Evolutionary conservation across 2,888 invertebrate species (phyloP), one percentile per base, ranked within the genome.

Genomic region (Boloria euphrosyne): DNA sequence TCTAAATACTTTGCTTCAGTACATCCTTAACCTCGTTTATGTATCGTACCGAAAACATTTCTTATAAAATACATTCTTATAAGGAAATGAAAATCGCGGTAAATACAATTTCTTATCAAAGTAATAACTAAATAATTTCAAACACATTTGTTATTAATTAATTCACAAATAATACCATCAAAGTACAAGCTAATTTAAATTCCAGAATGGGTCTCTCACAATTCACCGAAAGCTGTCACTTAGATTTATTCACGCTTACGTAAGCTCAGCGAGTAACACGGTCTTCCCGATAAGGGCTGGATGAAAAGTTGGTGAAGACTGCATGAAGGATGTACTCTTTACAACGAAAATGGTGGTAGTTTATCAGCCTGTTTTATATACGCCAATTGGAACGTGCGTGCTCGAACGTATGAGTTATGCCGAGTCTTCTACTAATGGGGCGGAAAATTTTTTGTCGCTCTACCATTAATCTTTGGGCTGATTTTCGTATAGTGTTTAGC

Each of bases 321-420:
- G 68, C 77, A 74, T 74, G 76, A 77, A 66, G 71, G 67, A 77
- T 77, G 73, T 69, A 68, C 65, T 73, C 73, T 73, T 73, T 73
- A 73, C 68, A 66, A 60, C 66, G 68, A 52, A 73, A 73, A 76
- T 73, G 73, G 69, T 65, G 27, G 68, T 67, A 71, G 67, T 77
- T 73, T 73, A 71, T 74, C 72, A 63, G 65, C 52, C 55, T 65
- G 69, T 68, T 71, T 66, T 68, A 70, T 66, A 50, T 65, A 54
- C 27, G 51, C 62, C 43, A 43, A 62, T 47, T 58, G 31, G 58
- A 53, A 49, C 55, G 63, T 63, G 63, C 64, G 64, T 65, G 63
- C 18, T 44, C 44, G 16, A 57, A 22, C n/a, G 10, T 57, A 57
- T 22, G 16, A 44, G 44, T 44, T 57, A 16, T 27, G 6, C 0